Evolutionary conservation across 2,113 vertebrate species (phyloP), one percentile per base, ranked within the genome.

Genomic region (Abramis brama): DNA sequence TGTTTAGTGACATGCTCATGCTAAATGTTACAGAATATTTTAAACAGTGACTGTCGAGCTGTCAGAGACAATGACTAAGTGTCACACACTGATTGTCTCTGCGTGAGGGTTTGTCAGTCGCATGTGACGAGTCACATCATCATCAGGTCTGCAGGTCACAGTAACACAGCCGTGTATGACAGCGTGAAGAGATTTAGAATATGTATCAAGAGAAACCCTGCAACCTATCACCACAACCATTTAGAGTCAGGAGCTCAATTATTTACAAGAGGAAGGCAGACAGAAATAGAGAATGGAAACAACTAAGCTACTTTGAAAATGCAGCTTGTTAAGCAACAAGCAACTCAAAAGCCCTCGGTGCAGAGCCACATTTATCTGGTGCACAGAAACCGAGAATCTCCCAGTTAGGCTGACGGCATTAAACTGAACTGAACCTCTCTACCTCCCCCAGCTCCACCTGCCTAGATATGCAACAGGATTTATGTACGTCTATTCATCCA

Each of bases 31-130:
- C 1, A 1, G 9, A 43, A 75, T 75, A 6, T 33, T 33, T 30
- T 10, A 21, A 74, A 19, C 39, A 75, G 71, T 13, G 55, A 1
- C 36, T 60, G 64, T 79, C 73, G 17, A 80, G 36, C 64, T 39
- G 68, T 52, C 47, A 64, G 60, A 75, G 85, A 86, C 36, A 25
- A 19, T 71, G 86, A 83, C 81, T 79, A 84, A 39, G 27, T 50
- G 64, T 36, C 75, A 81, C 8, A 64, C 1, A 27, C 36, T 64
- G 19, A 45, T 19, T 9, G 39, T 64, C n/a, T 64, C n/a, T 21
- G 9, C 39, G 47, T 66, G 59, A 81, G 2, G 15, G 79, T 64
- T 77, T 84, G 75, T 84, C 82, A 87, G 86, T 79, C 52, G 50
- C 82, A 84, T 70, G 83, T 64, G 86, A 84, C 50, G 2, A 21